phyloP scores from a whole-genome alignment of 2,113 vertebrate genomes.

The Lontra canadensis region DNA sequence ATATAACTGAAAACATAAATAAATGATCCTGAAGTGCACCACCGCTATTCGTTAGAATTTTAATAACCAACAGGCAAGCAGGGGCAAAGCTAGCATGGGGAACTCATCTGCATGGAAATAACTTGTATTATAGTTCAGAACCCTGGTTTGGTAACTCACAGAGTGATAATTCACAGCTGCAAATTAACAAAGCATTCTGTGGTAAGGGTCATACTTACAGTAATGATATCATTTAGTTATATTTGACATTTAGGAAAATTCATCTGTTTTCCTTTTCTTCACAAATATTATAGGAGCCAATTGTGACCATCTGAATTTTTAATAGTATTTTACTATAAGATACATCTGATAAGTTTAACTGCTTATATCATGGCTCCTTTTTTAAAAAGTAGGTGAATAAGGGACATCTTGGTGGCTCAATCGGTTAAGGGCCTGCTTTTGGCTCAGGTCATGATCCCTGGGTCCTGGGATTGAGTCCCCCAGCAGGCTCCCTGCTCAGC shows the following conservation, averaged over 20 bases:
- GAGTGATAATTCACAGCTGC: slow-evolving; percentile 33
- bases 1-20: slow-evolving; percentile 18
- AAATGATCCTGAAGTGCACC: not conserved
- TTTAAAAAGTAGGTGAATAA: too few relatives aligned
- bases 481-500: too few relatives aligned
- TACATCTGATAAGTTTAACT: not conserved
- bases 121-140: slow-evolving; percentile 32
- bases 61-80: not conserved
- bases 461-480: too few relatives aligned
- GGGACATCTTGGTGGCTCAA: too few relatives aligned
- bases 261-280: not conserved
- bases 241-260: slow-evolving; percentile 47
- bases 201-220: not conserved
- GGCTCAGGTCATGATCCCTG: too few relatives aligned
- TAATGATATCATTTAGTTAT: not conserved
- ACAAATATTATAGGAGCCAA: not conserved
- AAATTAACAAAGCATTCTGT: slow-evolving; percentile 47
- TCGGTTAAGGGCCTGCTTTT: too few relatives aligned
- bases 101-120: slow-evolving; percentile 26
- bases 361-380: not conserved
- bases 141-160: slow-evolving; percentile 15
- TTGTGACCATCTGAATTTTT: slow-evolving; percentile 37
- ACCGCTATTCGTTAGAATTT: not conserved
- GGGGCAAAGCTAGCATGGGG: not conserved
- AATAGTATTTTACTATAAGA: slow-evolving; percentile 1